Conservation (phyloP, 2,113 vertebrate genomes). For the Microtus montanus region DNA sequence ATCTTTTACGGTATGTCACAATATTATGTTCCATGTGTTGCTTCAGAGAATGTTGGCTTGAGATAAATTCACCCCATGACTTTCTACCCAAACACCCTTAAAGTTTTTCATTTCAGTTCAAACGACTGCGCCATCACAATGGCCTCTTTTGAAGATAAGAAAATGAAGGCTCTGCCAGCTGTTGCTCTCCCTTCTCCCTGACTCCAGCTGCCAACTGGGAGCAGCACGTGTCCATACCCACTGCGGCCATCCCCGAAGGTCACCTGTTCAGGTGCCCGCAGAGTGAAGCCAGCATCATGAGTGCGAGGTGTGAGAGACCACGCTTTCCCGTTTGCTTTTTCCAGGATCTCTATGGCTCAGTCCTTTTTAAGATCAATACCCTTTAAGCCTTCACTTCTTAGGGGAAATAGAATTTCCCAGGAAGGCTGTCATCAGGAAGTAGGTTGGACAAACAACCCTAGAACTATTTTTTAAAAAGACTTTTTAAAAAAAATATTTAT, state of each 20-base stretch:
- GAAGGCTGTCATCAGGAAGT: not conserved
- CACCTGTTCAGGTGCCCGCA: constrained; percentile 18
- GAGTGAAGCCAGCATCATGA: not conserved
- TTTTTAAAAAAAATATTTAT: too few relatives aligned
- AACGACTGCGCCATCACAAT: not conserved
- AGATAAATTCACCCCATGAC: constrained; percentile 60
- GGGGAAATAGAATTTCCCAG: not conserved
- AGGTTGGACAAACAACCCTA: not conserved
- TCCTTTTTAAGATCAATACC: constrained; percentile 13
- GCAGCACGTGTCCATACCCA: not conserved
- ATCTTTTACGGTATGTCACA: constrained; percentile 86
- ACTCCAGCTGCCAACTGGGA: not conserved
- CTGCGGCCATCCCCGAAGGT: not conserved
- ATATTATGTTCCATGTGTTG: constrained; percentile 86
- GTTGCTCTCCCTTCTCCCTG: not conserved
- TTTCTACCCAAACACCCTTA: constrained; percentile 38
- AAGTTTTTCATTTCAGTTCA: constrained; percentile 61
- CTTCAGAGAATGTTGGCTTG: constrained; percentile 79
- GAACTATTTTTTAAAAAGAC: not conserved
- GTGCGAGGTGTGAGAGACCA: constrained; percentile 8
- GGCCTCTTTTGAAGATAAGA: constrained; percentile 57
- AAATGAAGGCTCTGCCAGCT: constrained; percentile 48
- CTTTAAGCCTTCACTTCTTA: not conserved
- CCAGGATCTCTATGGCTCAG: not conserved
- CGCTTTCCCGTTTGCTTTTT: not conserved